These are phyloP conservation scores for Scaptomyza flava DNA, from an alignment of 2,888 invertebrate genomes.

Conservation along the genomic window DNA sequence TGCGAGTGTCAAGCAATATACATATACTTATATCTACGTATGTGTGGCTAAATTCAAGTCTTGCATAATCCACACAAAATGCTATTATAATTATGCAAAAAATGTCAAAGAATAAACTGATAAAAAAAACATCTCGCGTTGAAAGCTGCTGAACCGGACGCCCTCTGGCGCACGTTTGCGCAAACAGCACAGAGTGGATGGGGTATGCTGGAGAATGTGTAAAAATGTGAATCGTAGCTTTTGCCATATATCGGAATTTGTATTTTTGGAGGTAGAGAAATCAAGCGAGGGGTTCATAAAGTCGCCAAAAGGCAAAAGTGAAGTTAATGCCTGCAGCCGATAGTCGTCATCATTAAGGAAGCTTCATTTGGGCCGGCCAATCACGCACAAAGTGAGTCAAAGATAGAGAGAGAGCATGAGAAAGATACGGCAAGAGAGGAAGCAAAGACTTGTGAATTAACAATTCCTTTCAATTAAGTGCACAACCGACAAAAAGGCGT, in stretches of 20 bases:
- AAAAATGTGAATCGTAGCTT: conserved; percentile 21
- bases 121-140: conserved; percentile 19
- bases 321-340: conserved; percentile 34
- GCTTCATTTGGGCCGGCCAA: conserved; percentile 49
- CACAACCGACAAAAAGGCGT: conserved; percentile 66
- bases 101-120: conserved; percentile 61
- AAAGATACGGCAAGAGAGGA: background rate
- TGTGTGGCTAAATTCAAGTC: conserved; percentile 11
- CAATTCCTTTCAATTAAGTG: conserved; percentile 77
- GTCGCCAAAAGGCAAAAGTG: conserved; percentile 11
- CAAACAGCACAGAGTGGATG: background rate
- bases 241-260: conserved; percentile 24
- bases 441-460: conserved; percentile 61
- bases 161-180: conserved; percentile 18
- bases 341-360: conserved; percentile 53
- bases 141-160: conserved; percentile 32
- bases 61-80: conserved; percentile 50
- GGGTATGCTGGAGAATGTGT: background rate
- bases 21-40: too few species aligned
- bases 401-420: background rate
- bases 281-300: conserved; percentile 27
- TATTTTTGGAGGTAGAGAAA: conserved; percentile 28
- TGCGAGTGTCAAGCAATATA: conserved; percentile 26
- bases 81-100: conserved; percentile 49
- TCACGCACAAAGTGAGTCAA: conserved; percentile 50